Evolutionary conservation across 2,888 invertebrate species (phyloP).

Genomic region (Merodon equestris): DNA sequence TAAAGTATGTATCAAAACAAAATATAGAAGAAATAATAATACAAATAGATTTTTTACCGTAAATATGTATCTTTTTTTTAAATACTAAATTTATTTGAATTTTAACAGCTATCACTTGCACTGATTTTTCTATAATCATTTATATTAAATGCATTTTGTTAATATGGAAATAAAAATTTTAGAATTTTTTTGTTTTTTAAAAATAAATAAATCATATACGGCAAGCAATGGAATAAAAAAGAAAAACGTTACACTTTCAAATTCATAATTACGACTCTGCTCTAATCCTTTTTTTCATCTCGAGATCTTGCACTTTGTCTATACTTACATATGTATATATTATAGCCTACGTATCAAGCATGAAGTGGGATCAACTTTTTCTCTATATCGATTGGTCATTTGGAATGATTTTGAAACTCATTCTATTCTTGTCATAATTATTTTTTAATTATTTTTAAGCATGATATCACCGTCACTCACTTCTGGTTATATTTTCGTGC

Average conservation of each 20-base stretch:
- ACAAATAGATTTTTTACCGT: constrained; percentile 8
- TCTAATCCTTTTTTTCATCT: constrained; percentile 27
- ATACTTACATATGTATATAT: constrained; percentile 21
- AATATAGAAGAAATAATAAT: constrained; percentile 21
- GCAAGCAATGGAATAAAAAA: constrained; percentile 2
- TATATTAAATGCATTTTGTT: constrained; percentile 41
- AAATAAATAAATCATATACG: constrained; percentile 10
- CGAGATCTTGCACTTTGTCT: constrained; percentile 45
- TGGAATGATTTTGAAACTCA: constrained; percentile 3
- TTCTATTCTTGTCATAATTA: background rate
- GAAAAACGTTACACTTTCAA: constrained; percentile 1
- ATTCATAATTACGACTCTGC: background rate
- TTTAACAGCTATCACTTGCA: constrained; percentile 34
- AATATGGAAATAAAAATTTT: constrained; percentile 6
- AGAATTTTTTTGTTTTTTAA: background rate
- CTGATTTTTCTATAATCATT: constrained; percentile 27
- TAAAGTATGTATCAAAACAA: constrained; percentile 57
- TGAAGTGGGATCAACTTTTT: constrained; percentile 37
- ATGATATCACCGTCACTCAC: constrained; percentile 45
- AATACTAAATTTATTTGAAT: constrained; percentile 13
- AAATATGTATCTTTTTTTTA: constrained; percentile 11
- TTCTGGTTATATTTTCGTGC: background rate
- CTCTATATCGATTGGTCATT: constrained; percentile 59
- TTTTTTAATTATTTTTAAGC: constrained; percentile 26
- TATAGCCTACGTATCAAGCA: constrained; percentile 25